Base-by-base conservation (phyloP, 2,797 vertebrate genomes). In the Salmo trutta region DNA sequence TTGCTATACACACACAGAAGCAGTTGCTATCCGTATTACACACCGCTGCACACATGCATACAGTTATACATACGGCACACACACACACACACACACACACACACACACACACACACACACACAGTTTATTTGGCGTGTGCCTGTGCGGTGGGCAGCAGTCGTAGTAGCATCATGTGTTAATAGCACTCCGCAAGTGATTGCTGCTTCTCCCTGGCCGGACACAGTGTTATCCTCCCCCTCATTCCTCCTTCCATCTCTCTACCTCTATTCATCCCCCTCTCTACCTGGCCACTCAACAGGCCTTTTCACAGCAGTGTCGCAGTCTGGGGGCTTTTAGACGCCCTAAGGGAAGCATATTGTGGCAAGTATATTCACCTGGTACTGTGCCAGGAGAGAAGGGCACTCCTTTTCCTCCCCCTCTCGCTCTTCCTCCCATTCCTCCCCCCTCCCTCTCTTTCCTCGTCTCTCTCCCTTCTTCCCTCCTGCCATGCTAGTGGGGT, bases 221-320 rank as follows among this genome's bases (percentile, higher is more conserved):
- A 71, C 77, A 8, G 74, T 3, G 27, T 27, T 71, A 62, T 24
- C 10, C 33, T 5, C 64, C 36, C 59, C 16, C 53, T n/a, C 16
- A 67, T 68, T 5, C 27, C 53, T 67, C n/a, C 74, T 33, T 27
- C 15, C 24, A 56, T 27, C 56, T 51, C 33, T n/a, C 59, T 15
- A 56, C 19, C 29, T 64, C 53, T 47, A 47, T 47, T 47, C n/a
- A 12, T 47, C 78, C 65, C 47, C 12, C 54, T 79, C 75, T 81
- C 77, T 85, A 90, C 86, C 88, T 89, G 84, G 82, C 81, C 79
- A 82, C 82, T 82, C 69, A 71, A 77, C 81, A 78, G 83, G 72
- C 72, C 77, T 8, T 72, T 78, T 86, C 70, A 10, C 75, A 59
- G 83, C 56, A 84, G 78, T 79, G 82, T 76, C 77, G 85, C 85